Percentiles rank a stretch among this genome's conserved stretches.
Conservation (phyloP, 2,888 invertebrate genomes). For the Dioctria linearis region DNA sequence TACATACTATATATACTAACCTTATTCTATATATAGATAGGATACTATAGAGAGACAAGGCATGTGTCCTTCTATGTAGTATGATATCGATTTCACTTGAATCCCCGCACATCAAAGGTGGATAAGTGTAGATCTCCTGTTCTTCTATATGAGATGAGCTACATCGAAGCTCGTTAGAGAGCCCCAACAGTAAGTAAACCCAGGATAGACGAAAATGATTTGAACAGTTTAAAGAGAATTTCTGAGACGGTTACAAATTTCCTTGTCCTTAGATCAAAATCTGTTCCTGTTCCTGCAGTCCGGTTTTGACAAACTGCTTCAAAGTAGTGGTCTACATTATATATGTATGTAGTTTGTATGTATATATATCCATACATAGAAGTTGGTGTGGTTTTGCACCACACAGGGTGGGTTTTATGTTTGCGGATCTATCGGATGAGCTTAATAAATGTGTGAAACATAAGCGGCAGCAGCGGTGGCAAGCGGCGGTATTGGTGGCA, state of each 20-base stretch:
- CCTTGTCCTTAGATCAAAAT: conserved; percentile 31
- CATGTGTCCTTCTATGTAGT: neutral
- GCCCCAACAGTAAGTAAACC: conserved; percentile 51
- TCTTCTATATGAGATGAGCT: conserved; percentile 9
- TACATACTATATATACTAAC: neutral
- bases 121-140: neutral
- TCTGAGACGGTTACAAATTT: conserved; percentile 45
- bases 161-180: conserved; percentile 46
- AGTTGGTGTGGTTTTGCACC: conserved; percentile 23
- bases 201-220: conserved; percentile 45
- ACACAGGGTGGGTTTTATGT: neutral
- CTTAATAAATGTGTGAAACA: conserved; percentile 39
- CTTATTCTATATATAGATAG: neutral
- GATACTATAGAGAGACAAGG: neutral
- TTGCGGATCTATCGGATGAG: conserved; percentile 10
- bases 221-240: conserved; percentile 51
- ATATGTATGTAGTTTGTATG: no score
- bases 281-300: conserved; percentile 17
- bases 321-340: neutral
- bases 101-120: neutral
- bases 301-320: conserved; percentile 14
- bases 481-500: no score
- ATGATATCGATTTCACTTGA: conserved; percentile 38
- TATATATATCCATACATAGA: neutral
- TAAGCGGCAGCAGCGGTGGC: neutral